Base-by-base conservation (phyloP, 2,888 invertebrate species). In the Sepiola atlantica region DNA sequence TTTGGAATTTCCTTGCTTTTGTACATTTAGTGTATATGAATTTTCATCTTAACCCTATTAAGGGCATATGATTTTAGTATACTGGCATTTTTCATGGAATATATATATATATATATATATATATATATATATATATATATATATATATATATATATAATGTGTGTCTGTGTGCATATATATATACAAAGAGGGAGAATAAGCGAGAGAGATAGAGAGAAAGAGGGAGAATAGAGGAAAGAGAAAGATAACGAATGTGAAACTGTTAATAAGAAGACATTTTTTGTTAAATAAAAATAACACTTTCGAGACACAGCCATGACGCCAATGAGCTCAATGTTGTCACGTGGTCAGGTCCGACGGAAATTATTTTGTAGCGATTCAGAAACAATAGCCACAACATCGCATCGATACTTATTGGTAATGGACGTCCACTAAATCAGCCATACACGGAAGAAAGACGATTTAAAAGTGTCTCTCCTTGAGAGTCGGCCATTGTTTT, bases 201-300 rank as follows among this genome's bases (percentile, higher is more conserved):
- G 55, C 16, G 6, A 55, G 1, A 12, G 55, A 55, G 55, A 55
- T 57, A 14, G 8, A 61, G 4, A 61, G 61, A 16, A 6, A 61
- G 21, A 61, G 20, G 21, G 61, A 24, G 20, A 61, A 4, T 21
- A 24, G 24, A 24, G 6, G 1, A 32, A n/a, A n/a, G 14, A n/a
- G n/a, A 3, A 16, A 16, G 6, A 3, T 0, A 21, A n/a, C 14
- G n/a, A 14, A 32, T n/a, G 1, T n/a, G 28, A 10, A n/a, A 77
- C 16, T 14, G 8, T 24, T 21, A 24, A 61, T 28, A 61, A 28
- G 28, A 24, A 61, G 10, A 61, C 21, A 77, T 32, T 16, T 16
- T 16, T n/a, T 16, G 0, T 2, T 12, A 12, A 14, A n/a, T n/a
- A n/a, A 32, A 16, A 21, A 77, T 77, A 77, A 10, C 32, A 77